A percentile compares a stretch with the other conserved stretches of the same genome.
Evolutionary conservation across 2,888 invertebrate species (phyloP).

Genomic region (Pyralis farinalis): DNA sequence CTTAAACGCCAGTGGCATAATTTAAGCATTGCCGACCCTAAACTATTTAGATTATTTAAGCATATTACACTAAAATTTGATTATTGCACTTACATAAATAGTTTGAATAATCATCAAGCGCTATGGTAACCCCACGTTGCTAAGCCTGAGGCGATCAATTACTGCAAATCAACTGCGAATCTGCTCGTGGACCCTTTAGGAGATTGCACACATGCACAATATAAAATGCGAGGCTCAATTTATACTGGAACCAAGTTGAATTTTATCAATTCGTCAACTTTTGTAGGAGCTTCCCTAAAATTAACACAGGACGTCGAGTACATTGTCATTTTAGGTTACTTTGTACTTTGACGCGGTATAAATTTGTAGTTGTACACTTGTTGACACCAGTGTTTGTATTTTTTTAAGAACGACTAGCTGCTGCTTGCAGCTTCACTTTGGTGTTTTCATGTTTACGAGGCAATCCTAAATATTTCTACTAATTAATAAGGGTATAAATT

Average conservation of each 20-base stretch:
- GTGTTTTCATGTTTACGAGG: no score
- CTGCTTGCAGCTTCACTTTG: no score
- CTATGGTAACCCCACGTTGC: conserved; percentile 26
- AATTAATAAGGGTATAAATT: no score
- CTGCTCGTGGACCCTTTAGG: conserved; percentile 43
- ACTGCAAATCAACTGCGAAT: conserved; percentile 58
- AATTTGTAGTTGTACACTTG: no score
- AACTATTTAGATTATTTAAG: neutral
- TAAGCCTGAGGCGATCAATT: conserved; percentile 55
- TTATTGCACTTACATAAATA: conserved; percentile 8
- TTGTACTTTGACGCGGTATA: no score
- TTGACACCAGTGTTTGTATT: no score
- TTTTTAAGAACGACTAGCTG: no score
- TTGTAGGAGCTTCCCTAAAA: neutral
- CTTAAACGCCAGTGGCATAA: no score
- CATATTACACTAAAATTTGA: conserved; percentile 11
- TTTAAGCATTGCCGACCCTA: no score
- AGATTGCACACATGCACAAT: conserved; percentile 13
- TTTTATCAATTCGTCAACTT: neutral
- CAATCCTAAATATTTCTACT: no score
- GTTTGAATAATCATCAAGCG: conserved; percentile 9
- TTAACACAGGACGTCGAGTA: neutral
- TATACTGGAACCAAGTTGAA: neutral
- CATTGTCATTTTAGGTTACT: no score
- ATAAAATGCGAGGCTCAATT: neutral